Evolutionary conservation across 2,113 vertebrate species (phyloP).

Genomic region (Marmota flaviventris): DNA sequence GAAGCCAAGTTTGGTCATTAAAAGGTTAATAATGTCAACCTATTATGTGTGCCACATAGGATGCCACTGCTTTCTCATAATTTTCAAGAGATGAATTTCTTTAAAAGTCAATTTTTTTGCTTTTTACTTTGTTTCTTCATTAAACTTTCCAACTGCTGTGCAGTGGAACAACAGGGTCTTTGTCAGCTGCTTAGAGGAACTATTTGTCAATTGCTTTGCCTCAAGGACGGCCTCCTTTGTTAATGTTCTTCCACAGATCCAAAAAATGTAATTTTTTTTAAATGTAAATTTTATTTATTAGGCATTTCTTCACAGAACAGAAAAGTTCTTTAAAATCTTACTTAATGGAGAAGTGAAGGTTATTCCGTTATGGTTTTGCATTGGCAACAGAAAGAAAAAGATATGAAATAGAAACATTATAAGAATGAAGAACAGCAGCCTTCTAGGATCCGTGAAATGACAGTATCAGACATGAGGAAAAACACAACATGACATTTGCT

Average conservation of each 20-base stretch:
- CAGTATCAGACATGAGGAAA: background rate
- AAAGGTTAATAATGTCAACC: conserved; percentile 14
- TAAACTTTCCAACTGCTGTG: conserved; percentile 69
- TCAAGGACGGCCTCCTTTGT: conserved; percentile 80
- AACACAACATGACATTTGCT: background rate
- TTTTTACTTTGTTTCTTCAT: conserved; percentile 69
- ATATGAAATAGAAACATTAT: background rate
- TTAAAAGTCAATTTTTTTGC: conserved; percentile 75
- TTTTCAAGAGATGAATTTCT: conserved; percentile 68
- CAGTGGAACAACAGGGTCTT: conserved; percentile 65
- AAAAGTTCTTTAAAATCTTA: conserved; percentile 47
- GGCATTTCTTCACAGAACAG: background rate
- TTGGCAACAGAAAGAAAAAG: background rate
- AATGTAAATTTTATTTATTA: conserved; percentile 50
- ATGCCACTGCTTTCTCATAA: conserved; percentile 37
- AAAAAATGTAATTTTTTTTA: background rate
- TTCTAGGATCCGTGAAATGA: background rate
- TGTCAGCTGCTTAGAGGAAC: conserved; percentile 76
- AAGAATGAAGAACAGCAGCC: background rate
- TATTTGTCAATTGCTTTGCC: conserved; percentile 79
- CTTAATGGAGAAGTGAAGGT: background rate
- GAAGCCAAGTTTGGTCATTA: background rate
- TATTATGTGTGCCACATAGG: background rate
- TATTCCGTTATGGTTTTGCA: conserved; percentile 1
- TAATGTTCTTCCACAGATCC: conserved; percentile 58